Conservation (phyloP, 2,888 invertebrate species). For the Muschampia plurimacula region DNA sequence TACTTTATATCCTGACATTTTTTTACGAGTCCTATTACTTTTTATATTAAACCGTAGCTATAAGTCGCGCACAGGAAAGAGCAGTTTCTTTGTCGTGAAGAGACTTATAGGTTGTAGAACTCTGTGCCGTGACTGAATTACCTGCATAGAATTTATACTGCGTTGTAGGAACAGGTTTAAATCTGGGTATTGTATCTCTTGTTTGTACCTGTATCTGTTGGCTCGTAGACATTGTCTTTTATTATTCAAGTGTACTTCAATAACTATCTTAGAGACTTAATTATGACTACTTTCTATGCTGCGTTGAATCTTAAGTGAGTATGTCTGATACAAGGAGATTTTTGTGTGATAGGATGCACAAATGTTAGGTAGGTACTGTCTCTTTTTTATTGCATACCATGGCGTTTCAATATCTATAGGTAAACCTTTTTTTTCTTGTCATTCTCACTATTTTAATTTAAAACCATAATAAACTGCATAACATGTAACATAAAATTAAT, state of each 20-base stretch:
- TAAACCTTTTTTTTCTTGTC: too few relatives aligned
- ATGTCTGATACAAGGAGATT: neutral
- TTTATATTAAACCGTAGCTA: conserved; percentile 21
- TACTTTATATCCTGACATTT: conserved; percentile 17
- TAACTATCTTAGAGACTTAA: neutral
- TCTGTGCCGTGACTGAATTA: conserved; percentile 7
- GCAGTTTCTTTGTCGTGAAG: conserved; percentile 9
- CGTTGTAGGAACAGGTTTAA: conserved; percentile 7
- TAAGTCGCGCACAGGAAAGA: conserved; percentile 24
- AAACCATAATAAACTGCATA: too few relatives aligned
- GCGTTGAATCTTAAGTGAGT: neutral
- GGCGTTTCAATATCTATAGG: too few relatives aligned
- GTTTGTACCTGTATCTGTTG: neutral
- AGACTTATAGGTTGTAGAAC: conserved; percentile 20
- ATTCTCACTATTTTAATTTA: too few relatives aligned
- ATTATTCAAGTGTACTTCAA: conserved; percentile 10
- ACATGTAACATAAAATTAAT: too few relatives aligned
- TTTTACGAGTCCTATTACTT: conserved; percentile 17
- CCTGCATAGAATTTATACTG: conserved; percentile 10
- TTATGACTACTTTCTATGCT: neutral
- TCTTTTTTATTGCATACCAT: too few relatives aligned
- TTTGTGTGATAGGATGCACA: neutral
- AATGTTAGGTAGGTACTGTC: too few relatives aligned
- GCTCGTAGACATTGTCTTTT: conserved; percentile 2
- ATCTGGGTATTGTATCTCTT: conserved; percentile 2